Base-by-base conservation (phyloP, 1,140 invertebrate genomes). In the fruit fly (Drosophila melanogaster) region DNA sequence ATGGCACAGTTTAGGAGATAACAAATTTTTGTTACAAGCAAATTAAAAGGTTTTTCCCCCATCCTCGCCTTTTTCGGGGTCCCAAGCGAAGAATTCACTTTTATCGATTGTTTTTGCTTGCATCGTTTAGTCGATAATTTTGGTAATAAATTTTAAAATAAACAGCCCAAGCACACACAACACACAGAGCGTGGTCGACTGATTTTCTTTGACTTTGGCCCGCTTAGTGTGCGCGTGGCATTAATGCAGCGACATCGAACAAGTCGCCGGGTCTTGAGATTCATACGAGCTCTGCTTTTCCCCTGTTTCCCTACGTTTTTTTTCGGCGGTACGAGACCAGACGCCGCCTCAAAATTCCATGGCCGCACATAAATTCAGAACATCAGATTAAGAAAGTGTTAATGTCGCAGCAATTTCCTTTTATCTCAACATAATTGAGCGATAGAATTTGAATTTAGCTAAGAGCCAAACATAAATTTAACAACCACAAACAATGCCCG, bases 111-210 rank as follows among this genome's bases (percentile, higher is more conserved):
- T 90, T 91, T 90, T 91, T 90, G 89, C 89, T 90, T 91, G 89
- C 90, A 91, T 85, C 89, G 89, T 91, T 91, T 91, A 91, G 89
- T 91, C 89, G 89, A 91, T 91, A 91, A 91, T 91, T 91, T 91
- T 86, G 80, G 89, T 91, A 85, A 91, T 91, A 91, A 91, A 91
- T 91, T 91, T 91, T 84, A 89, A 87, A 89, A 84, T 89, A 89
- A 89, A 89, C 84, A 89, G 85, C 70, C 71, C 57, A 14, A 10
- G 15, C 38, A 35, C 41, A 44, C 41, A 47, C 22, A 26, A 24
- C 58, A 38, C 40, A 15, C n/a, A 17, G 49, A 40, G 37, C 24
- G 47, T 40, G 37, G 35, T 11, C 26, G 30, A 3, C 24, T 15
- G 47, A 37, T 46, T 73, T 54, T 72, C 59, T 78, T 78, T 76